These are phyloP conservation scores for Drosophila mimica DNA, from an alignment of 2,888 invertebrate species.

Conservation along the genomic window DNA sequence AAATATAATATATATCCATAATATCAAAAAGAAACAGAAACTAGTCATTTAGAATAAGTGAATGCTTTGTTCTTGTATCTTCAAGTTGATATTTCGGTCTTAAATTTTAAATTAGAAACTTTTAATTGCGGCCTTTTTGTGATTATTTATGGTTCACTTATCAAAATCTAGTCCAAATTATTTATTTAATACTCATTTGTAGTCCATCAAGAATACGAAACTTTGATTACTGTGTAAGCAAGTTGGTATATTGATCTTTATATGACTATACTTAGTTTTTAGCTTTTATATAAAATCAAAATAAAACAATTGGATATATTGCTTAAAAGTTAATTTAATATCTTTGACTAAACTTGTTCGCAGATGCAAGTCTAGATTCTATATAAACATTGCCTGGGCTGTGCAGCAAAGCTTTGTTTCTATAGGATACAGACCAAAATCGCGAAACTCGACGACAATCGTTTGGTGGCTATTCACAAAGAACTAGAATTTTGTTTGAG, in stretches of 20 bases:
- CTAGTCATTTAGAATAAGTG: slow-evolving; percentile 36
- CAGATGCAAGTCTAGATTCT: neutral
- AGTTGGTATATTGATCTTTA: slow-evolving; percentile 16
- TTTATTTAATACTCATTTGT: slow-evolving; percentile 19
- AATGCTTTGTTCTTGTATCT: slow-evolving; percentile 30
- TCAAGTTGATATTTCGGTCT: slow-evolving; percentile 1
- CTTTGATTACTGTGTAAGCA: slow-evolving; percentile 18
- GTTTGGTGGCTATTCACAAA: slow-evolving; percentile 1
- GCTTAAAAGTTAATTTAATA: slow-evolving; percentile 5
- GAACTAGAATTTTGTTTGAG: slow-evolving; percentile 4
- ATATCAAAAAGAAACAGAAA: slow-evolving; percentile 2
- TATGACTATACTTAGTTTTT: slow-evolving; percentile 24
- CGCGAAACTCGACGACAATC: slow-evolving; percentile 1
- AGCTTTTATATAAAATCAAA: slow-evolving; percentile 16
- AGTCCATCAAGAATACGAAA: neutral
- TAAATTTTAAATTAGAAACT: slow-evolving; percentile 44
- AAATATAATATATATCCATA: neutral
- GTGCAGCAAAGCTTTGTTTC: slow-evolving; percentile 25
- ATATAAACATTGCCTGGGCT: slow-evolving; percentile 13
- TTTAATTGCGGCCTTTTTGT: slow-evolving; percentile 69
- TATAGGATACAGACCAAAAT: slow-evolving; percentile 10
- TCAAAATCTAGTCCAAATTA: slow-evolving; percentile 73
- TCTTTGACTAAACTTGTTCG: neutral
- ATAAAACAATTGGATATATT: slow-evolving; percentile 29
- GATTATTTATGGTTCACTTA: slow-evolving; percentile 57